These are phyloP conservation scores for Apoda limacodes DNA, from an alignment of 2,888 invertebrate species.

Conservation along the genomic window DNA sequence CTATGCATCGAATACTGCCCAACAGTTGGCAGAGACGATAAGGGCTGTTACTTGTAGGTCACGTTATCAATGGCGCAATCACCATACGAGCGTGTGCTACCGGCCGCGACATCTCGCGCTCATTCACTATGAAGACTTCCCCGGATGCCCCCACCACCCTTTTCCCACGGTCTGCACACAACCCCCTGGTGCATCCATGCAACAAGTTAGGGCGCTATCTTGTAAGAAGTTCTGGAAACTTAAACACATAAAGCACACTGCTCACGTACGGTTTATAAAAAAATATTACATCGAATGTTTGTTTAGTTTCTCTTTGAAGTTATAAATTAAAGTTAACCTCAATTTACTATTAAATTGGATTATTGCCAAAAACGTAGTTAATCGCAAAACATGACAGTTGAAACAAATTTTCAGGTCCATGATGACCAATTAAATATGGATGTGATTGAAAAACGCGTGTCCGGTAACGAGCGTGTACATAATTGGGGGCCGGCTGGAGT, in stretches of 20 bases:
- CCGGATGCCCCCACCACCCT: conserved; percentile 25
- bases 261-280: too few relatives aligned
- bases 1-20: too few relatives aligned
- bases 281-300: too few relatives aligned
- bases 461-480: conserved; percentile 71
- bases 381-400: conserved; percentile 54
- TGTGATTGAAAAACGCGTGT: conserved; percentile 71
- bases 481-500: conserved; percentile 66
- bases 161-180: conserved; percentile 27
- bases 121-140: conserved; percentile 66
- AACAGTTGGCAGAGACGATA: too few relatives aligned
- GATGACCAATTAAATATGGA: conserved; percentile 71
- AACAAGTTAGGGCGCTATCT: conserved; percentile 64
- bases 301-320: too few relatives aligned
- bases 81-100: conserved; percentile 63
- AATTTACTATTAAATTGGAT: too few relatives aligned
- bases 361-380: conserved; percentile 43
- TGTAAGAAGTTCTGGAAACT: conserved; percentile 47
- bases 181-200: conserved; percentile 61
- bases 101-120: conserved; percentile 66
- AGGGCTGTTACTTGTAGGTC: conserved; percentile 65
- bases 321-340: neutral
- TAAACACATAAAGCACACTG: neutral
- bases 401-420: conserved; percentile 63
- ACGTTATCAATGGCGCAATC: conserved; percentile 66